Conservation (phyloP, 1,140 invertebrate species). For the Drosophila neocordata region DNA sequence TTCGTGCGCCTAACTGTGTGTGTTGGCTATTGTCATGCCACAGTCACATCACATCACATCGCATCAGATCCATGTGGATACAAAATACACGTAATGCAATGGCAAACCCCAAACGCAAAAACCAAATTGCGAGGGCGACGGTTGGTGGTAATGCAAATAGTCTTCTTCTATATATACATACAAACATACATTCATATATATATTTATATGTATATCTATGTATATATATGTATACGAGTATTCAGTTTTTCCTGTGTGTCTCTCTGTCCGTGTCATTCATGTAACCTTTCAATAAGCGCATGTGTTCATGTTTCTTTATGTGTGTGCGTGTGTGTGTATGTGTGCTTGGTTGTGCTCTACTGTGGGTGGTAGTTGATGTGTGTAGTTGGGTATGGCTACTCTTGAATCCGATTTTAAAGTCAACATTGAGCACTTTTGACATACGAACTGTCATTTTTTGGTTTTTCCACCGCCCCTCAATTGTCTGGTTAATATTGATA, state of each 20-base stretch:
- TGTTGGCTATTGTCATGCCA: constrained; percentile 58
- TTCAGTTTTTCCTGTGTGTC: constrained; percentile 51
- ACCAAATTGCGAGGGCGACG: constrained; percentile 46
- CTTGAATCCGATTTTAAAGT: constrained; percentile 76
- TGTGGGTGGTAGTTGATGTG: not conserved
- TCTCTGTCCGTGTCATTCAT: constrained; percentile 51
- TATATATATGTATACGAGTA: not conserved
- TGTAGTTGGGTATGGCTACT: constrained; percentile 19
- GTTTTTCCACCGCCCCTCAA: constrained; percentile 64
- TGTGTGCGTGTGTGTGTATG: constrained; percentile 29
- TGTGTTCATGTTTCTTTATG: not conserved
- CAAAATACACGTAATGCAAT: constrained; percentile 74
- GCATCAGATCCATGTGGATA: constrained; percentile 13
- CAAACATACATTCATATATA: not conserved
- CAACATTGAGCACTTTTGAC: constrained; percentile 69
- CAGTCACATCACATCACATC: constrained; percentile 29
- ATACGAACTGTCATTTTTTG: constrained; percentile 73
- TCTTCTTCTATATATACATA: not conserved
- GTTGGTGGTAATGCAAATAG: constrained; percentile 55
- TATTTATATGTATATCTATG: not conserved
- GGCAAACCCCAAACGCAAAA: constrained; percentile 45
- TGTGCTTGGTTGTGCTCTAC: not conserved
- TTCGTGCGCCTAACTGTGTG: constrained; percentile 55
- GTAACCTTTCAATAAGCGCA: constrained; percentile 64
- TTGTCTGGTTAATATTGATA: constrained; percentile 23